These are phyloP conservation scores for Atrichornis clamosus DNA, from an alignment of 2,113 vertebrate species.

Conservation along the genomic window DNA sequence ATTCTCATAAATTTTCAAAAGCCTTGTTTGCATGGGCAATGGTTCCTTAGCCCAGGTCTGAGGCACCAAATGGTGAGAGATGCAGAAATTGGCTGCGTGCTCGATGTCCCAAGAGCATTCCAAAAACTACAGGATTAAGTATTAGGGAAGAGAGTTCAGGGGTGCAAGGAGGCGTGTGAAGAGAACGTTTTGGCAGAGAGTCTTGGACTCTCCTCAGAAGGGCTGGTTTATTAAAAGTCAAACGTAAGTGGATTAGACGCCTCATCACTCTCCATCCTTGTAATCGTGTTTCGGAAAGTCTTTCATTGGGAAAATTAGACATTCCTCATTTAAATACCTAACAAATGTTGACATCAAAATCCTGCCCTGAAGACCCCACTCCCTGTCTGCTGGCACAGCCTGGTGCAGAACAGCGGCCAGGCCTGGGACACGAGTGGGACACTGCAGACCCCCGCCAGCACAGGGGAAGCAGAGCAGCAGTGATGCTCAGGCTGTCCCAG, in stretches of 20 bases:
- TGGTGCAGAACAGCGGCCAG: accelerated
- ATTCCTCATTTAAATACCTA: slow-evolving; percentile 29
- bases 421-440: accelerated
- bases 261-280: slow-evolving; percentile 44
- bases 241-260: slow-evolving; percentile 40
- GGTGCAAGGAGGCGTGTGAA: neutral
- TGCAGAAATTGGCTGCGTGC: neutral
- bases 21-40: accelerated
- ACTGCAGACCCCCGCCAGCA: accelerated
- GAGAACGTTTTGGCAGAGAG: neutral
- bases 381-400: neutral
- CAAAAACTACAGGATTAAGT: neutral
- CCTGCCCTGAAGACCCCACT: neutral
- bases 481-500: accelerated
- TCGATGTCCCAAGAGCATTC: neutral
- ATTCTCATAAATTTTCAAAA: neutral
- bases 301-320: slow-evolving; percentile 9
- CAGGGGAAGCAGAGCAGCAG: accelerated
- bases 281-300: slow-evolving; percentile 18
- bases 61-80: neutral
- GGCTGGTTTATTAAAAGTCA: slow-evolving; percentile 10
- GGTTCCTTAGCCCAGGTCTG: neutral
- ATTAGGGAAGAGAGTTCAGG: neutral
- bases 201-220: neutral
- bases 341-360: slow-evolving; percentile 42